phyloP scores from a whole-genome alignment of 2,888 invertebrate species.

The Ichneumoninae sp. region DNA sequence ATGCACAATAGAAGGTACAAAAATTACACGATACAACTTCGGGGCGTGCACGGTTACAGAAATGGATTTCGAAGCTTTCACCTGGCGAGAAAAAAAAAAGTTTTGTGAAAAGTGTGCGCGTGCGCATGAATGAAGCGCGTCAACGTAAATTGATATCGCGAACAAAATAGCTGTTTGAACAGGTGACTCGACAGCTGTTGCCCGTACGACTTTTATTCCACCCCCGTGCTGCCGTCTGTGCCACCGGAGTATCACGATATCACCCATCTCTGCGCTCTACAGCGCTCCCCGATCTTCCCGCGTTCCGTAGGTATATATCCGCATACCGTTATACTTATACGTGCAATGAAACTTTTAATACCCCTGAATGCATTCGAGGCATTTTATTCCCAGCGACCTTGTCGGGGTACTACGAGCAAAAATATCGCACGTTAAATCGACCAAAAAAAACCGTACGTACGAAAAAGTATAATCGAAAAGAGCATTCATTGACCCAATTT shows the following conservation, averaged over 20 bases:
- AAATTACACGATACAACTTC: background rate
- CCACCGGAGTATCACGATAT: conserved; percentile 28
- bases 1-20: background rate
- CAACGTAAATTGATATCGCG: conserved; percentile 74
- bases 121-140: conserved; percentile 59
- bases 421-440: background rate
- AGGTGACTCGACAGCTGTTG: conserved; percentile 82
- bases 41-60: background rate
- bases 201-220: conserved; percentile 76
- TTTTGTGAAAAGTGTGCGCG: conserved; percentile 37
- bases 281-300: background rate
- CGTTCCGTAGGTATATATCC: conserved; percentile 1
- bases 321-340: conserved; percentile 7
- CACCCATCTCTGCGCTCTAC: conserved; percentile 1
- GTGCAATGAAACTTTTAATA: conserved; percentile 13
- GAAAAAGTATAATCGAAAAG: background rate
- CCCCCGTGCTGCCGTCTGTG: conserved; percentile 68
- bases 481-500: too few species aligned
- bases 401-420: background rate
- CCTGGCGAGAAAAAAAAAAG: conserved; percentile 38
- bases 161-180: conserved; percentile 81
- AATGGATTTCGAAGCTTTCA: conserved; percentile 29
- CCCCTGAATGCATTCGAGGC: conserved; percentile 5
- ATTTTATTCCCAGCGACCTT: background rate
- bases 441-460: too few species aligned